Base-by-base conservation (phyloP, 2,113 vertebrate species). In the Mustela lutreola region DNA sequence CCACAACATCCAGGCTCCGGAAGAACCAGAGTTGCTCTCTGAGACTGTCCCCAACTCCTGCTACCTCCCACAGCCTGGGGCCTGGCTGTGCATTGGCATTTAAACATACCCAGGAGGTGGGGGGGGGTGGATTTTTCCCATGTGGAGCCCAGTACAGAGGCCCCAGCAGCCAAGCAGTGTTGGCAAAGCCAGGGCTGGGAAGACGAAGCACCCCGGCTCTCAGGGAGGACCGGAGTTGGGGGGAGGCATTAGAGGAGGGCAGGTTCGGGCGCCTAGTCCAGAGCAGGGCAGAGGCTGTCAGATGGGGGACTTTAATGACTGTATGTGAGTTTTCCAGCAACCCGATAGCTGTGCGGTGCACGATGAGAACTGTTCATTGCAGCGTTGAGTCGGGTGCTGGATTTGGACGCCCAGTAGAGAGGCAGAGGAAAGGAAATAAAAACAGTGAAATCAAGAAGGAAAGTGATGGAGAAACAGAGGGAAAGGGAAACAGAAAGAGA, bases 131-230 rank as follows among this genome's bases (percentile, higher is more conserved):
- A 1, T 79, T 4, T 58, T 42, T 86, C 21, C 10, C 8, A 5
- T 24, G 18, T 1, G 24, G 33, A 90, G 45, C 63, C 12, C 1
- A 4, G 22, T 11, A 11, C 18, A 5, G 63, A 16, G 56, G 31
- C 11, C 14, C 26, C 48, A 56, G 36, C 16, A 6, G 36, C 58
- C 1, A 0, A 19, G 24, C 26, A 5, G 15, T 0, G 18, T 31
- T 9, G 7, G 62, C 91, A 84, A 71, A 84, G 22, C 62, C 11
- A 0, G 5, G 22, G 28, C 42, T 48, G 21, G 39, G n/a, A 79
- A 89, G 22, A 60, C 5, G 11, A 10, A 33, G 53, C 1, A 15
- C 39, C 5, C 18, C 0, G 1, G 26, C 14, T 63, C 56, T 63
- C 48, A 10, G 28, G 24, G 62, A 4, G 12, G 24, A 70, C 33